Evolutionary conservation across 2,113 vertebrate genomes (phyloP), one percentile per base, ranked within the genome.

Genomic region (Equus przewalskii): DNA sequence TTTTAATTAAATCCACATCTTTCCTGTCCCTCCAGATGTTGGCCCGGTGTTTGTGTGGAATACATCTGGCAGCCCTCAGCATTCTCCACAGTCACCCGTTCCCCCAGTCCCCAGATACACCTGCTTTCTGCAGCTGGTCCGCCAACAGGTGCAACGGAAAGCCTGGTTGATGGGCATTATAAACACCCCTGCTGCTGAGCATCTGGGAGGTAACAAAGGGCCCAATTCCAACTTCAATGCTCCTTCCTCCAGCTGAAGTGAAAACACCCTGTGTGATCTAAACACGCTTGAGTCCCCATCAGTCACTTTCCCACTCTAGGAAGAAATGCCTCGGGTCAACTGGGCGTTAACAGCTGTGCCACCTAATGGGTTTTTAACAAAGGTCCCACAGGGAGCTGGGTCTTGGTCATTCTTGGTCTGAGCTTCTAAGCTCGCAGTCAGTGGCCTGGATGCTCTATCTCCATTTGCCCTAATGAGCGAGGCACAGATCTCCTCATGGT

Each of bases 91-190:
- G 97, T 96, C 95, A 97, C 96, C 82, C 80, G 0, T 95, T 30
- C 54, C 96, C 94, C 92, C 51, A 8, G 95, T 93, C 96, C 96
- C 96, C 94, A 97, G 92, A 97, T 97, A 96, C 96, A 98, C 97
- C 97, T 97, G 97, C 93, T 97, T 96, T 92, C 89, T 97, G 94
- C 96, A 98, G 97, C 97, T 97, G 97, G 97, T 64, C 46, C 86
- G n/a, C 70, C 90, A 92, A 98, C 97, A 98, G 97, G 96, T 97
- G 96, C 96, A 97, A 72, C 41, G 54, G 97, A 98, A 98, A 98
- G 96, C 93, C 96, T 90, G 56, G 60, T 95, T 96, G 97, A 97
- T 96, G 89, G 89, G 92, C 89, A 84, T 96, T 96, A 80, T 97
- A 97, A 96, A 97, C 96, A 97, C 93, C 85, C 73, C 96, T 84